A percentile compares a stretch with the other conserved stretches of the same genome.
Conservation (phyloP, 1,140 invertebrate genomes). For the Anastrepha obliqua region DNA sequence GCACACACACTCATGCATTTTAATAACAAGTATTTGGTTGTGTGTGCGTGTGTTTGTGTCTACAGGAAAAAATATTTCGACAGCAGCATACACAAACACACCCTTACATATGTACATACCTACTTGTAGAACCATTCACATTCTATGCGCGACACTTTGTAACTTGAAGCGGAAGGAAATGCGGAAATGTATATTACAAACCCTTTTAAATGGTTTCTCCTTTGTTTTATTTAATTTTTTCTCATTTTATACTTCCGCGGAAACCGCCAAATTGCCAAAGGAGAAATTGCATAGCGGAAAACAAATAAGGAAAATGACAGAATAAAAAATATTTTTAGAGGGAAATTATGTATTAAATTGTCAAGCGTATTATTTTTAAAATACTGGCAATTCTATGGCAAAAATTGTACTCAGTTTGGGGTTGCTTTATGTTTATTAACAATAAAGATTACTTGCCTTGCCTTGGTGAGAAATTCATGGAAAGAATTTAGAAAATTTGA, state of each 20-base stretch:
- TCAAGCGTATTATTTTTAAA: background rate
- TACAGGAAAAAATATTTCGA: background rate
- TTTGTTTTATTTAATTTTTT: conserved; percentile 29
- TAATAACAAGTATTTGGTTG: background rate
- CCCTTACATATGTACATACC: background rate
- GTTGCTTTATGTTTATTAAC: no score
- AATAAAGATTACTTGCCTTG: no score
- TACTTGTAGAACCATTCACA: background rate
- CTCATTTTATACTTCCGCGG: background rate
- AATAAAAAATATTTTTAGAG: background rate
- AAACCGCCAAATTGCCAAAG: conserved; percentile 5
- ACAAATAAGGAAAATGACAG: conserved; percentile 23
- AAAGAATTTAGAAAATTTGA: no score
- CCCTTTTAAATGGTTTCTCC: conserved; percentile 11
- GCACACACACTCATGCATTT: background rate
- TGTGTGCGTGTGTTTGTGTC: background rate
- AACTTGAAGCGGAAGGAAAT: conserved; percentile 34
- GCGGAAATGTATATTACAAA: conserved; percentile 15
- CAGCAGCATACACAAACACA: background rate
- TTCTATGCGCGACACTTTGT: conserved; percentile 21
- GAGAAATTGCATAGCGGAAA: conserved; percentile 33
- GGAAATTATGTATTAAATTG: conserved; percentile 21
- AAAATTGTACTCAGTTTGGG: background rate
- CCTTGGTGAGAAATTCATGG: no score
- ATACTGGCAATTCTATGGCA: background rate